Evolutionary conservation across 1,140 invertebrate genomes (phyloP), one percentile per base, ranked within the genome.

Genomic region (Bombus sibiricus): DNA sequence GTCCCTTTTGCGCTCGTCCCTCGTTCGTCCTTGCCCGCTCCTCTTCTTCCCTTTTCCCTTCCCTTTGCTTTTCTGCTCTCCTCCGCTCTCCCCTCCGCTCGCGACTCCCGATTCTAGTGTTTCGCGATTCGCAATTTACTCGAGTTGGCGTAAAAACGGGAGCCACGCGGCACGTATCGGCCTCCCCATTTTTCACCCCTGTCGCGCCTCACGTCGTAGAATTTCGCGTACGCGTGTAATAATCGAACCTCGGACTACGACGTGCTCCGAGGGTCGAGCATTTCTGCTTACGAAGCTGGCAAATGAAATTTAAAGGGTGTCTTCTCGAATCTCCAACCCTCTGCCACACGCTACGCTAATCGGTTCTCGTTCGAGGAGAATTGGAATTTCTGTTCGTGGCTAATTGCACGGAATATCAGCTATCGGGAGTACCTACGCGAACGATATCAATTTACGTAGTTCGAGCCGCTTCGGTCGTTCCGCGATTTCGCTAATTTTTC

Each of bases 61-160:
- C 59, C 0, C 3, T 62, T 4, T 5, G 15, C 47, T 47, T 18
- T 47, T 22, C 34, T 3, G 8, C n/a, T 64, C 3, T 6, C 0
- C 1, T 3, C 6, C 59, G 47, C 22, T 13, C 64, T 62, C 28
- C 34, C 34, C 28, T 32, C 43, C 34, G 6, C 28, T n/a, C 59
- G 59, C 59, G 28, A 62, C 59, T 62, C 59, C 12, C 73, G 81
- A 81, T 62, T 34, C 34, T 68, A 79, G 74, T 68, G 64, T 88
- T 80, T 47, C 69, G 83, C 75, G 75, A 88, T 86, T 89, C 88
- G 87, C 88, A 89, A 89, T 89, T 88, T 88, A 77, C 78, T 77
- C 69, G 72, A 80, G 79, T 86, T 83, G 75, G 41, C 68, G 64
- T 74, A 78, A 88, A 89, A 86, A 68, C 43, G 34, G 41, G 34